Evolutionary conservation across 30 jellyfish, hydroid and myxozoan species (phyloP).

Genomic region (Cassiopea xamachana): DNA sequence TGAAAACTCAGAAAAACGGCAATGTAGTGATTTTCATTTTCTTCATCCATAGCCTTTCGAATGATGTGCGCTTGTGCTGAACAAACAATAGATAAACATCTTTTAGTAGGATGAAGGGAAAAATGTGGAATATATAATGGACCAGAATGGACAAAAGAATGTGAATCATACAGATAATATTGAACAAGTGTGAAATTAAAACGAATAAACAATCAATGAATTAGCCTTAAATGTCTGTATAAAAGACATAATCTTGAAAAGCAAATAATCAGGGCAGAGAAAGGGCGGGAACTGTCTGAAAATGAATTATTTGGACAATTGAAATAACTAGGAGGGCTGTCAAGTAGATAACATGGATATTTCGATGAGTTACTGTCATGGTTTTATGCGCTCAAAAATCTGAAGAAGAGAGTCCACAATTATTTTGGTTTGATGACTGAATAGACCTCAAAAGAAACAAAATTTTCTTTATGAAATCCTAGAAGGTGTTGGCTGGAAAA

Average conservation of each 20-base stretch:
- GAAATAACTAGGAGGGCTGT: no score
- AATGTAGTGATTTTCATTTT: conserved; percentile 18
- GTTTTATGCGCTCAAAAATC: no score
- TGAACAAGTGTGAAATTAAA: background rate
- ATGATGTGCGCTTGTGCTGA: conserved; percentile 66
- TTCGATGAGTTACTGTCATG: no score
- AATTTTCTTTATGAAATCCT: background rate
- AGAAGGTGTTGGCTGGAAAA: no score
- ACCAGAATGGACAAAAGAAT: no score
- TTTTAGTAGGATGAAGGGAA: background rate
- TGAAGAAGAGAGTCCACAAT: no score
- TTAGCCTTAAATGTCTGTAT: background rate
- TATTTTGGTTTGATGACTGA: no score
- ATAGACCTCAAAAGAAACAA: background rate
- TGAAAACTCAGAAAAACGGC: conserved; percentile 58
- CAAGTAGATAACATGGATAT: no score
- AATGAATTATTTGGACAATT: no score
- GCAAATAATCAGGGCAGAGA: no score
- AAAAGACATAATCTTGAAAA: background rate
- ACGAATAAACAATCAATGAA: background rate
- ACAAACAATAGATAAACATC: background rate
- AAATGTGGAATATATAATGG: no score
- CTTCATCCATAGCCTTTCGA: conserved; percentile 31
- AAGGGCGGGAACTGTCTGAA: no score
- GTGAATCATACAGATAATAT: background rate